Percentiles rank a stretch among this genome's conserved stretches.
Conservation (phyloP, 1,140 invertebrate species). For the Apis laboriosa region DNA sequence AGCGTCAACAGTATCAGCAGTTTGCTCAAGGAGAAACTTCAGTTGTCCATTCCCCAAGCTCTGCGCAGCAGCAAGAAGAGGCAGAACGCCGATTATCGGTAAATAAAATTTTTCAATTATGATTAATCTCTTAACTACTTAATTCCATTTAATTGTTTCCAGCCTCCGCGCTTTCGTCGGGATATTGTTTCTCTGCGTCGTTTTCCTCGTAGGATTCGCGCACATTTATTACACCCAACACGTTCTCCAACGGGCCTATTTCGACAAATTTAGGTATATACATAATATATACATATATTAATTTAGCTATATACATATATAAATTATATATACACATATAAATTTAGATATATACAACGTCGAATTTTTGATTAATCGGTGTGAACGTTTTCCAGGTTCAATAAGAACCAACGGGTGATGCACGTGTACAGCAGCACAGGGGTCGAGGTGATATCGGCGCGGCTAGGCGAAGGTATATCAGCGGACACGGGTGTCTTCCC, state of each 20-base stretch:
- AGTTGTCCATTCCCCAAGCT: slow-evolving; percentile 82
- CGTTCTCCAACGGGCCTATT: slow-evolving; percentile 90
- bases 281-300: too few relatives aligned
- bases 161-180: slow-evolving; percentile 91
- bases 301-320: background rate
- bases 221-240: slow-evolving; percentile 92
- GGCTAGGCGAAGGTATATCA: slow-evolving; percentile 84
- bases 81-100: slow-evolving; percentile 79
- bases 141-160: slow-evolving; percentile 48
- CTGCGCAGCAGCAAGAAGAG: slow-evolving; percentile 75
- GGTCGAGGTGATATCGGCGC: slow-evolving; percentile 86
- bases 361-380: too few relatives aligned
- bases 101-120: background rate
- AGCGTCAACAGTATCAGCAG: slow-evolving; percentile 91
- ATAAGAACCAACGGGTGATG: slow-evolving; percentile 88
- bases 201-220: slow-evolving; percentile 90
- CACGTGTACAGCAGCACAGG: slow-evolving; percentile 87
- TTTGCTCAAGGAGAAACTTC: slow-evolving; percentile 89
- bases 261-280: slow-evolving; percentile 86
- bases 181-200: slow-evolving; percentile 89
- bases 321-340: background rate
- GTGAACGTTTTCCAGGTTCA: slow-evolving; percentile 83
- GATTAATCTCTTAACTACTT: too few relatives aligned
- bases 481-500: slow-evolving; percentile 83
- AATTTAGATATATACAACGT: background rate